A percentile compares a stretch with the other conserved stretches of the same genome.
phyloP scores from a whole-genome alignment of 1,140 invertebrate species.

The Ganaspis sp. region DNA sequence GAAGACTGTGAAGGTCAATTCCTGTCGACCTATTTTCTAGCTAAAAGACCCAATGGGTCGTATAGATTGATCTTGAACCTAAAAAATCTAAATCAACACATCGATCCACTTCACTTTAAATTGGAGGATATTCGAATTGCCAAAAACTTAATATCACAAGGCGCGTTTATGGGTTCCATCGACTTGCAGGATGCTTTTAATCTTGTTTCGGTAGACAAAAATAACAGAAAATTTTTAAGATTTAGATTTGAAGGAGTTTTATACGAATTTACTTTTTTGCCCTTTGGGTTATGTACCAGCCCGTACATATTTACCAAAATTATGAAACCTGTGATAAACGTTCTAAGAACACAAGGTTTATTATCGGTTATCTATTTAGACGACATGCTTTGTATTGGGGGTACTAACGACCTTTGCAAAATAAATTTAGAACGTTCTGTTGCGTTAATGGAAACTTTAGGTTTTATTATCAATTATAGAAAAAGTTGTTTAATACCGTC shows the following conservation, averaged over 20 bases:
- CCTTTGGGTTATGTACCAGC: constrained; percentile 43
- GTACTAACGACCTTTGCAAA: neutral
- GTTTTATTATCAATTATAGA: too few species aligned
- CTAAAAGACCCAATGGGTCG: constrained; percentile 34
- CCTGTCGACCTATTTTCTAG: constrained; percentile 35
- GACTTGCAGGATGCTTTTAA: constrained; percentile 54
- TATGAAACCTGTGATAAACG: constrained; percentile 44
- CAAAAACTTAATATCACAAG: constrained; percentile 36
- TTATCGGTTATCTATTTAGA: neutral
- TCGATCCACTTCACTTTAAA: constrained; percentile 41
- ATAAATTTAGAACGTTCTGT: neutral
- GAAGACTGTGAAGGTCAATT: constrained; percentile 33
- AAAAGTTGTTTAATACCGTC: too few species aligned
- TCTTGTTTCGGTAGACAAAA: constrained; percentile 42
- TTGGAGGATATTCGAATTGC: constrained; percentile 47
- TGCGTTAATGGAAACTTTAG: neutral
- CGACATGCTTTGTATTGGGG: neutral
- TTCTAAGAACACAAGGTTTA: constrained; percentile 38
- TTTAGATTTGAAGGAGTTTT: constrained; percentile 47
- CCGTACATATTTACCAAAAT: constrained; percentile 49
- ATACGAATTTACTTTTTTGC: constrained; percentile 50
- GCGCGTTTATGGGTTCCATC: constrained; percentile 45
- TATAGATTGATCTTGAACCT: constrained; percentile 8
- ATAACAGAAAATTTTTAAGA: constrained; percentile 51
- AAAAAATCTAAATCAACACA: constrained; percentile 30